Evolutionary conservation across 2,797 vertebrate genomes (phyloP).

Genomic region (Artibeus lituratus): DNA sequence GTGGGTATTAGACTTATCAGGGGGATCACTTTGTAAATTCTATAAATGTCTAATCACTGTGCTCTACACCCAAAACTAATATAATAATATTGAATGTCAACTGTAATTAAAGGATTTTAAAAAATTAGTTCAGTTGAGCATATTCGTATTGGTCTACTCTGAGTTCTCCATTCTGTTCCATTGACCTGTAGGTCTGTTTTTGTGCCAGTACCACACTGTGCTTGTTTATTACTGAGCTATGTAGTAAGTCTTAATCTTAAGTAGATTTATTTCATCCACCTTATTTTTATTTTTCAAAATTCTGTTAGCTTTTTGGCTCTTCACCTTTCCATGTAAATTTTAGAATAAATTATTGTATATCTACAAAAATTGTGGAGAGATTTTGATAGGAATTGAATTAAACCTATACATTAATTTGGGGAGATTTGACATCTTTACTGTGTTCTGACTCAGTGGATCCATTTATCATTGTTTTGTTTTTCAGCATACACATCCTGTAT

Average conservation of each 20-base stretch:
- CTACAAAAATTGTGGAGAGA: not conserved
- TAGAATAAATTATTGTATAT: not conserved
- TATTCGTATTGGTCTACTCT: not conserved
- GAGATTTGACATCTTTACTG: not conserved
- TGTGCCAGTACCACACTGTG: not conserved
- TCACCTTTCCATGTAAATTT: not conserved
- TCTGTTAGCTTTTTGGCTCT: not conserved
- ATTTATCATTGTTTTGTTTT: constrained; percentile 8
- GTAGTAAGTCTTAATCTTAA: not conserved
- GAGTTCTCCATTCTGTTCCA: not conserved
- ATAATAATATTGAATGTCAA: not conserved
- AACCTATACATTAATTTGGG: not conserved
- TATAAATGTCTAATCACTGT: not conserved
- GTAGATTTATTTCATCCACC: not conserved
- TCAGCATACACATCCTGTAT: not conserved
- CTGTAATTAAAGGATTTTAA: not conserved
- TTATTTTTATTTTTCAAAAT: not conserved
- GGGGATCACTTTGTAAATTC: not conserved
- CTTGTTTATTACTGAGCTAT: not conserved
- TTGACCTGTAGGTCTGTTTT: not conserved
- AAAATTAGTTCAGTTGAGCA: not conserved
- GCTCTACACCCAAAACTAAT: too few species aligned
- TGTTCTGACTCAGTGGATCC: not conserved
- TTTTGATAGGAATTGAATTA: constrained; percentile 36
- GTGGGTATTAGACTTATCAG: not conserved